A percentile compares a stretch with the other conserved stretches of the same genome.
phyloP scores from a whole-genome alignment of 2,797 vertebrate species.

The Epinephelus malabaricus region DNA sequence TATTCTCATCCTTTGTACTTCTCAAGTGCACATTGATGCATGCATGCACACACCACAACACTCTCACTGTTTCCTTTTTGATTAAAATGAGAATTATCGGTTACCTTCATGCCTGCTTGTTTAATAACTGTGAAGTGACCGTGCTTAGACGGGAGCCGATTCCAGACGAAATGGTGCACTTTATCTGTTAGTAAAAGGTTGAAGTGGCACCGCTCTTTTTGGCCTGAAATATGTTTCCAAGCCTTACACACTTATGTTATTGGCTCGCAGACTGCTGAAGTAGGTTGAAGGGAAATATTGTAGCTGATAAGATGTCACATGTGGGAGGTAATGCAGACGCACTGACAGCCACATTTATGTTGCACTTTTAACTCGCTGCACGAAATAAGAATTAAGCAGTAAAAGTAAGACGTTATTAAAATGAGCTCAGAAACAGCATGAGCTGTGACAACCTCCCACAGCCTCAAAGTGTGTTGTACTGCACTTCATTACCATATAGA shows the following conservation, averaged over 20 bases:
- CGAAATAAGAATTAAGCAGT: constrained; percentile 19
- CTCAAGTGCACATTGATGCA: neutral
- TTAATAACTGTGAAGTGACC: constrained; percentile 20
- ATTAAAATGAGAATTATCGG: constrained; percentile 23
- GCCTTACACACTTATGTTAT: neutral
- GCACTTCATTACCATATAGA: constrained; percentile 52
- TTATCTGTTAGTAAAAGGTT: constrained; percentile 34
- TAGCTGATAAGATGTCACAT: constrained; percentile 26
- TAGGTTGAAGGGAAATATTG: constrained; percentile 6
- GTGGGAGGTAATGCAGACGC: neutral
- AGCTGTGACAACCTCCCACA: constrained; percentile 39
- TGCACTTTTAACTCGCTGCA: constrained; percentile 25
- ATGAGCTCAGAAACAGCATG: constrained; percentile 21
- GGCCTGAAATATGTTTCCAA: constrained; percentile 4
- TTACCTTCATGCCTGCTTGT: constrained; percentile 2
- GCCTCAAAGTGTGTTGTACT: constrained; percentile 9
- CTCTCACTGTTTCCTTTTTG: constrained; percentile 1
- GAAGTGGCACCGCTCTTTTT: constrained; percentile 6
- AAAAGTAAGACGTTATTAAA: constrained; percentile 47
- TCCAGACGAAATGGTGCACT: constrained; percentile 26
- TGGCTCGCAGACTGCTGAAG: constrained; percentile 11
- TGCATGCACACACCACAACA: constrained; percentile 1
- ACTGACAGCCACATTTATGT: constrained; percentile 27
- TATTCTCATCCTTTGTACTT: constrained; percentile 4
- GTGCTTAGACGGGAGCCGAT: constrained; percentile 23